Evolutionary conservation across 2,113 vertebrate genomes (phyloP), one percentile per base, ranked within the genome.

Genomic region (Malurus alboscapulatus): DNA sequence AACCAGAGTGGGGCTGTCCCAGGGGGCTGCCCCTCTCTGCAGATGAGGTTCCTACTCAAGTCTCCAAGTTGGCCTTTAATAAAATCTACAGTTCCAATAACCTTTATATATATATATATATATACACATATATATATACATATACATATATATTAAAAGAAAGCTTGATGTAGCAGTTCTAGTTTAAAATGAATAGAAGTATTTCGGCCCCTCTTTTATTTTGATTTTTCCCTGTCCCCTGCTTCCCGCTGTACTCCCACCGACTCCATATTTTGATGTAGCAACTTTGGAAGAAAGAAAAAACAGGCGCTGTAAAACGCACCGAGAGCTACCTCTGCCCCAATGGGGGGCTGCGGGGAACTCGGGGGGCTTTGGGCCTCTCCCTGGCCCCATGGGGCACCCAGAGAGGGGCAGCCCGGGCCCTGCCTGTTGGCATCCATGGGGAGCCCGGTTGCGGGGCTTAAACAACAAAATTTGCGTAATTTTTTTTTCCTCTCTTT

Each of bases 91-190:
- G 77, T 94, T 92, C 90, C 95, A 96, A 91, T 95, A 94, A 92
- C 92, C 90, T 88, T 94, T 87, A 84, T 92, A 85, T 85, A 76
- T 95, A 92, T 91, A 87, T 92, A 90, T 88, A 87, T 88, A 84
- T 88, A 89, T 73, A 86, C 14, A 77, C 12, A 94, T 42, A 95
- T 65, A 92, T 86, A 94, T 92, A 95, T 83, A 96, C 58, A 96
- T 92, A 91, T 91, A 94, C 74, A 93, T 95, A 94, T 96, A 95
- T 96, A 90, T 92, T 81, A 88, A 95, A 94, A 96, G 82, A 96
- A 94, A 96, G 85, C 92, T 95, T 96, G 95, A 95, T 96, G 95
- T 95, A 96, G 94, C 94, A 95, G 92, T 78, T 95, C 94, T 96
- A 96, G 94, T 95, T 94, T 94, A 93, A 93, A 95, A 84, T 29